These are phyloP conservation scores for Callocephalon fimbriatum DNA, from an alignment of 2,113 vertebrate genomes.

Conservation along the genomic window DNA sequence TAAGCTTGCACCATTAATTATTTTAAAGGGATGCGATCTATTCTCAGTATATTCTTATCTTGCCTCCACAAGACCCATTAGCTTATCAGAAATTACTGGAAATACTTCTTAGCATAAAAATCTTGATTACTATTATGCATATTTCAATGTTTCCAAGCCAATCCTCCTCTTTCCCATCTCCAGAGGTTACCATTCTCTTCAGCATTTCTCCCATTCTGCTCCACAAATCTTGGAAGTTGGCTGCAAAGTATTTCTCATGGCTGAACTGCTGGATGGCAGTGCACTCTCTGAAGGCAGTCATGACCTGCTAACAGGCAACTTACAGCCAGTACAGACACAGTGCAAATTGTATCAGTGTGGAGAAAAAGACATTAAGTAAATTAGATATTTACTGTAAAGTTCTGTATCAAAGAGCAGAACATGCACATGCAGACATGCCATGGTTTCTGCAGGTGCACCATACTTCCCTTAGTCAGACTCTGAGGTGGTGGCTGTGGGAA, in stretches of 20 bases:
- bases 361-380: background rate
- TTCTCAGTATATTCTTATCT: background rate
- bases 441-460: background rate
- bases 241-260: background rate
- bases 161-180: background rate
- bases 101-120: background rate
- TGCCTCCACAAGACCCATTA: background rate
- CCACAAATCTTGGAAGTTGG: background rate
- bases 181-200: background rate
- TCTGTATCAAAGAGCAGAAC: background rate
- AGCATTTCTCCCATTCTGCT: background rate
- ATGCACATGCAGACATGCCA: accelerated
- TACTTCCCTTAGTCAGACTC: background rate
- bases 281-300: background rate
- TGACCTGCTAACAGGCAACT: background rate
- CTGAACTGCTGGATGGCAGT: background rate
- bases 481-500: too few species aligned
- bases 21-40: background rate
- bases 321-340: background rate
- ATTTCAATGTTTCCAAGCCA: background rate
- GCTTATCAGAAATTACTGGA: background rate
- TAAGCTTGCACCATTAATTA: background rate
- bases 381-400: background rate
- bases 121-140: background rate
- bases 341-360: background rate